Conservation (phyloP, 2,888 invertebrate genomes). For the Andrena marginata region DNA sequence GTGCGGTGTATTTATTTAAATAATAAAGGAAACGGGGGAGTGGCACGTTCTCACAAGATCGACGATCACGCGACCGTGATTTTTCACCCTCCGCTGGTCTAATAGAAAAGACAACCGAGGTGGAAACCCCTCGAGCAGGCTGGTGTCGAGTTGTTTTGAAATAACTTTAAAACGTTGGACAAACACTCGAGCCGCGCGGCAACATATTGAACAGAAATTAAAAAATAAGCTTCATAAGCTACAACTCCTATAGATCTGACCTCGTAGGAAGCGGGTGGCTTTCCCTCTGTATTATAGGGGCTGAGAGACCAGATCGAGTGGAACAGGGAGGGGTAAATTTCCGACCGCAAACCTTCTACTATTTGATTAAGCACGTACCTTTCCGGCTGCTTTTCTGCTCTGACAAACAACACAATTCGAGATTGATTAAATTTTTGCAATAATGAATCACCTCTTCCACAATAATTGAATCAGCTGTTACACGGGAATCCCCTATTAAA, state of each 20-base stretch:
- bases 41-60: conserved; percentile 67
- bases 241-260: conserved; percentile 50
- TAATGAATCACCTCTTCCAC: no score
- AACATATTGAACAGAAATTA: conserved; percentile 75
- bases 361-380: conserved; percentile 53
- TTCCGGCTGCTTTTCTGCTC: conserved; percentile 21
- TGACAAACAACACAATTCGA: conserved; percentile 1
- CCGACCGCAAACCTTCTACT: conserved; percentile 39
- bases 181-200: conserved; percentile 74
- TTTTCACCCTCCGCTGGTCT: conserved; percentile 33
- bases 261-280: conserved; percentile 53
- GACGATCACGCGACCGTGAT: conserved; percentile 56
- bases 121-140: conserved; percentile 28
- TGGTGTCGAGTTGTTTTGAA: conserved; percentile 75
- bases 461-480: no score
- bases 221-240: conserved; percentile 74
- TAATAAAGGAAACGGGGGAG: conserved; percentile 15
- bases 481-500: no score
- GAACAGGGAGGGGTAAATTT: conserved; percentile 42
- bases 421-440: conserved; percentile 6
- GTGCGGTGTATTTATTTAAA: conserved; percentile 35
- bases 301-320: conserved; percentile 58
- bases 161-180: conserved; percentile 76
- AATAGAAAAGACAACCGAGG: conserved; percentile 53
- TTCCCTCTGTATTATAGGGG: conserved; percentile 29